Base-by-base conservation (phyloP, 2,113 vertebrate species). In the Cercocebus atys region DNA sequence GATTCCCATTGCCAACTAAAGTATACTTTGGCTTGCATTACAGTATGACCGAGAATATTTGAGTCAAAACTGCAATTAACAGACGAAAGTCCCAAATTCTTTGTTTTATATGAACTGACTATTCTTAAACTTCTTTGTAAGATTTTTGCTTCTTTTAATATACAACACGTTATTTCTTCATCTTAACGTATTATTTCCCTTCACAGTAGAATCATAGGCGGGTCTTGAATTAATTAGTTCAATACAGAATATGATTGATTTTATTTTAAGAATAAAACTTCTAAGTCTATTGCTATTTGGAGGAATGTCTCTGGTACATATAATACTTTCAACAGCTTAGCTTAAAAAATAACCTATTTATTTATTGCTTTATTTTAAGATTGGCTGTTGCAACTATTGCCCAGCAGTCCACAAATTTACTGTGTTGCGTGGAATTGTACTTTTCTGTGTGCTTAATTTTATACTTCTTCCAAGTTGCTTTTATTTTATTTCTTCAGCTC, bases 351-450 rank as follows among this genome's bases (percentile, higher is more conserved):
- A 90, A 66, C 13, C 2, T 72, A 2, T 18, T 55, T 57, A 4
- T 76, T 93, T 90, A 79, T 75, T 88, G 43, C 9, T 87, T 94
- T 87, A 50, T 79, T 93, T 94, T 45, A 93, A 59, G 22, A 94
- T 59, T 90, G 75, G 83, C 32, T 90, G 14, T 57, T 82, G 12
- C 23, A 89, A 47, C 17, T 57, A 72, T 96, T 90, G 94, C 38
- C 10, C 66, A 79, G 52, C 20, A 78, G 68, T 73, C 6, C 38
- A 50, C 64, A 83, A 68, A 83, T 93, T 75, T 76, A 8, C 23
- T 82, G 7, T 68, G 52, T 82, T 68, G 30, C 23, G 45, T 70
- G 30, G 90, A 92, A 55, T 25, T 95, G 10, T 85, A 45, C 25
- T 70, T 92, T 95, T 20, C 64, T 47, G 0, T 61, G 12, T 32